Base-by-base conservation (phyloP, 2,888 invertebrate species). In the Microplitis deprimator region DNA sequence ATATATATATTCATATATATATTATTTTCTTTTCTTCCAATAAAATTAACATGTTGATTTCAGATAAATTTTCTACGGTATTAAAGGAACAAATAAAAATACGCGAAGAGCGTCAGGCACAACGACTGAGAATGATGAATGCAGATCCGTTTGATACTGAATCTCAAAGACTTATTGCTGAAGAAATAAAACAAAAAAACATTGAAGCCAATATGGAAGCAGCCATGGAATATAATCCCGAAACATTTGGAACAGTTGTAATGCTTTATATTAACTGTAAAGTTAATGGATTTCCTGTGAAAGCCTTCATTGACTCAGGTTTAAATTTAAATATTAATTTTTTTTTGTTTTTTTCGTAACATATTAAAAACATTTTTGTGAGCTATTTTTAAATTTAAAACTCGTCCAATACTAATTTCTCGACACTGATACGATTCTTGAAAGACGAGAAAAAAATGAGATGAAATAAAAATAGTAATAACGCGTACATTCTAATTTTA, bases 181-280 rank as follows among this genome's bases (percentile, higher is more conserved):
- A 98, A 88, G 97, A 98, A 91, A 99, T 99, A 81, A 93, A 95
- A 84, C 97, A 96, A 87, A 96, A 98, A 89, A 99, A 99, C 90
- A 97, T 99, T 80, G 97, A 98, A 90, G 96, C 97, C 0, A 98
- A 98, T 87, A 98, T 99, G 98, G 97, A 98, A 88, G 97, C 97
- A 0, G 99, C 99, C 0, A 97, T 99, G 94, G 99, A 99, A 88
- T 97, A 97, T 89, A 97, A 98, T 90, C 99, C 99, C 0, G 99
- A 99, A 91, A 97, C 96, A 67, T 99, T 99, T 91, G 99, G 98
- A 77, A 97, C 97, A 50, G 98, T 99, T 67, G 95, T 96, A 69
- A 99, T 99, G 99, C 92, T 99, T 84, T 96, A 99, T 90, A 98
- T 99, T 79, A 96, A 98, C 89, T 98, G 99, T 90, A 95, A 94